Evolutionary conservation across 2,888 invertebrate genomes (phyloP), one percentile per base, ranked within the genome.

Genomic region (Nomada lathburiana): DNA sequence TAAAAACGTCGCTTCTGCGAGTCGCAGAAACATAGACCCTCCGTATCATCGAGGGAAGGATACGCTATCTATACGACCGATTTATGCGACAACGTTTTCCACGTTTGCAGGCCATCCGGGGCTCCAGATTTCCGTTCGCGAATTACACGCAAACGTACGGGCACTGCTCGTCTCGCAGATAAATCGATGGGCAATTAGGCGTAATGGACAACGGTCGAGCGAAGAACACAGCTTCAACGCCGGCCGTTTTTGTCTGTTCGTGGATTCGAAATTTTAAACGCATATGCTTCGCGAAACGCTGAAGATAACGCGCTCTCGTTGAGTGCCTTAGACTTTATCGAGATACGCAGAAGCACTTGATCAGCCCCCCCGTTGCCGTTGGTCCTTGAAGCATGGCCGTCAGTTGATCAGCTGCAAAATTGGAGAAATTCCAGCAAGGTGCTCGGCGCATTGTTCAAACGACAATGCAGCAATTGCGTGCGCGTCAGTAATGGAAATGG

Each of bases 131-230:
- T 62, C 44, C 75, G 75, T 68, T 68, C 67, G 53, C 75, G 68
- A 75, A 69, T 75, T 69, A 62, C 75, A 75, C 68, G 52, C 67
- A 29, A 62, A 63, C 47, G 67, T 53, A 68, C 68, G 68, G 68
- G 68, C 68, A 69, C 75, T 68, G 36, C 18, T 11, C 16, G 36
- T 7, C 36, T 36, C 36, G 36, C 7, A 36, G 36, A 36, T 36
- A 68, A 75, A 75, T 78, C 67, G 78, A 62, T 55, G 53, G 53
- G 67, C 64, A 77, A 77, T 80, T 80, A 71, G 52, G 50, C 59
- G 42, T 72, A 67, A 72, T 71, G 70, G 70, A 52, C 26, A n/a
- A 23, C 18, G 52, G 10, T 44, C 16, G 18, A 13, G 18, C 20
- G 29, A 50, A 65, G 29, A 52, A 60, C n/a, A 52, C 16, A 23